A percentile compares a stretch with the other conserved stretches of the same genome.
phyloP scores from a whole-genome alignment of 2,113 vertebrate genomes.

The Heteronetta atricapilla region DNA sequence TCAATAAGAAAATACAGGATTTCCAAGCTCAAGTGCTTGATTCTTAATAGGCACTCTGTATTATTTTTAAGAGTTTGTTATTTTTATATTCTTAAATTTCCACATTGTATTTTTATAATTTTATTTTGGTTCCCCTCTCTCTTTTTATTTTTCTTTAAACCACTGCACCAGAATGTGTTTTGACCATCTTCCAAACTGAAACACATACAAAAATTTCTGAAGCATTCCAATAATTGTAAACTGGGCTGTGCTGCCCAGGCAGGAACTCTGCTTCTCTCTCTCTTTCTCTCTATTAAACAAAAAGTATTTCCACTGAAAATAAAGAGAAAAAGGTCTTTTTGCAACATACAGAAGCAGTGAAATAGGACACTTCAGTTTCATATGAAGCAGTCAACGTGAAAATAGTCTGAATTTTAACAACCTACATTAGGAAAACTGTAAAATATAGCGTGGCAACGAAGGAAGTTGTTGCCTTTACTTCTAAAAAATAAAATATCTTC shows the following conservation, averaged over 20 bases:
- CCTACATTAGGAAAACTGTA: neutral
- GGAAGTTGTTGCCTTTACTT: conserved; percentile 27
- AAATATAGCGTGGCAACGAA: neutral
- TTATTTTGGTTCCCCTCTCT: conserved; percentile 52
- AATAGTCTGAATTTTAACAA: conserved; percentile 30
- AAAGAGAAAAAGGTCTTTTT: conserved; percentile 40
- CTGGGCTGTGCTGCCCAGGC: conserved; percentile 63
- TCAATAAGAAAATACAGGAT: neutral
- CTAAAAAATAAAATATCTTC: neutral
- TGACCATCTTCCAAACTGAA: conserved; percentile 72
- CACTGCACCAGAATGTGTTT: conserved; percentile 69
- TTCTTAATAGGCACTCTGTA: conserved; percentile 23
- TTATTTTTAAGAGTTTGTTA: conserved; percentile 52
- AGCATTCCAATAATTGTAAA: conserved; percentile 74
- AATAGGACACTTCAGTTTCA: conserved; percentile 50
- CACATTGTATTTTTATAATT: conserved; percentile 61
- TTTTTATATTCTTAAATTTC: conserved; percentile 60
- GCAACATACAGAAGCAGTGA: conserved; percentile 57
- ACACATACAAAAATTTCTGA: conserved; percentile 70
- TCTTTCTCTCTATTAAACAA: conserved; percentile 22
- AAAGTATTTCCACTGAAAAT: conserved; percentile 66
- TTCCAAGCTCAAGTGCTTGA: conserved; percentile 19
- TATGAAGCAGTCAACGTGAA: conserved; percentile 4
- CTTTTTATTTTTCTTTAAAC: conserved; percentile 61
- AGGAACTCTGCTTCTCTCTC: conserved; percentile 60